Evolutionary conservation across 2,797 vertebrate species (phyloP), one percentile per base, ranked within the genome.

Genomic region (Sebastolobus altivelis): DNA sequence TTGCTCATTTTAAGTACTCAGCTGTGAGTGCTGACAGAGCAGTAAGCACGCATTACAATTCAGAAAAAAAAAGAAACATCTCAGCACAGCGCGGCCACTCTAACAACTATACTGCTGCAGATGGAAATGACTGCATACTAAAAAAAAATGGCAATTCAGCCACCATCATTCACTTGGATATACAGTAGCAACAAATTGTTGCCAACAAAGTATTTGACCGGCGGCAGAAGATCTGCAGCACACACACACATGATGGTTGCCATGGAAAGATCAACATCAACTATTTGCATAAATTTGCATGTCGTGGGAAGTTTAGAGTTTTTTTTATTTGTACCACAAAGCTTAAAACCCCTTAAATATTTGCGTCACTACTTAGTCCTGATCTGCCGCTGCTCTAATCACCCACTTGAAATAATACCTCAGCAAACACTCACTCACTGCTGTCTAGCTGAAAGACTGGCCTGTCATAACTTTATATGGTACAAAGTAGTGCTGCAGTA

Each of bases 11-110:
- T 69, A 87, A 82, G 87, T 71, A 69, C 67, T 89, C 72, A 58
- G 77, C 81, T 83, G 67, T 70, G 69, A 89, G 77, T 74, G 92
- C 92, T 92, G 88, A 92, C 83, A 11, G 43, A 65, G 86, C 92
- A 76, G 79, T 73, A 66, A 82, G 65, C 31, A 72, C 73, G 63
- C 72, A 79, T 69, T 52, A 74, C 73, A 72, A 80, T 80, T 85
- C 61, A 61, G 60, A 73, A 43, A 80, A 60, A 80, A 59, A 81
- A 76, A 75, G 38, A 80, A 84, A 84, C 65, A 78, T 77, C 56
- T 82, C 58, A 75, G 81, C 79, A 68, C 2, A 82, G 74, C 27
- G 68, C 38, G 56, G 67, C 60, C 59, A 18, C 70, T 68, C 27
- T 49, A 40, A 77, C 65, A 70, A 78, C 35, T 54, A 25, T 25